A percentile compares a stretch with the other conserved stretches of the same genome.
These are phyloP conservation scores for Varanus salvator DNA, from an alignment of 2,113 vertebrate genomes.

Conservation along the genomic window DNA sequence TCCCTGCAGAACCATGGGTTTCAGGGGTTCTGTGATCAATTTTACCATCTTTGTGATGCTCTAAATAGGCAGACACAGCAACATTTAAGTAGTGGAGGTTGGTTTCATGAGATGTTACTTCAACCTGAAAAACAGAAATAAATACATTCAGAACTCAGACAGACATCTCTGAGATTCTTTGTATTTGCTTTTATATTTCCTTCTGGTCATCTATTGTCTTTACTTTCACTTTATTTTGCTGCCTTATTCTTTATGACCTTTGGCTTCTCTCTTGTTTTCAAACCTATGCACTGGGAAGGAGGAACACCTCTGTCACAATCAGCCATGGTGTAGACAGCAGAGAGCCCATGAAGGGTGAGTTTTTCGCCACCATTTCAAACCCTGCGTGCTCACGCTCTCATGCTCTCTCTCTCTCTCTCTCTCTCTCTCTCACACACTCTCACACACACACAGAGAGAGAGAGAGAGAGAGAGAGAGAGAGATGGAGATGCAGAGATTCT, in stretches of 20 bases:
- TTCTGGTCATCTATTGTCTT: background rate
- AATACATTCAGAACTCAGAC: background rate
- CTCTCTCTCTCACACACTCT: too few relatives aligned
- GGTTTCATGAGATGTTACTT: slow-evolving; percentile 83
- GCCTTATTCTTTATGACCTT: slow-evolving; percentile 14
- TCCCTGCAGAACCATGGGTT: slow-evolving; percentile 7
- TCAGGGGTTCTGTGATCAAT: background rate
- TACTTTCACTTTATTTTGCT: background rate
- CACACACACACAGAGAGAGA: too few relatives aligned
- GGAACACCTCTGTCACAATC: too few relatives aligned
- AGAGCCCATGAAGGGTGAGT: too few relatives aligned
- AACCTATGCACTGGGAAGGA: background rate
- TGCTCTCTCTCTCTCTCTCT: too few relatives aligned
- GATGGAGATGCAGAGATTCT: too few relatives aligned
- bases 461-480: too few relatives aligned
- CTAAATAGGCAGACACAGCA: slow-evolving; percentile 79
- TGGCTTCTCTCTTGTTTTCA: slow-evolving; percentile 19
- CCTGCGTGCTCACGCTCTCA: too few relatives aligned
- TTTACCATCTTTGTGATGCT: slow-evolving; percentile 48
- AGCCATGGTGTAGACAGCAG: too few relatives aligned
- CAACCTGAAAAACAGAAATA: slow-evolving; percentile 76
- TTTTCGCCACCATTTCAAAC: too few relatives aligned
- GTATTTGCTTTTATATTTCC: background rate
- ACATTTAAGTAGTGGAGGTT: slow-evolving; percentile 89
- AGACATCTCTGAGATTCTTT: background rate